These are phyloP conservation scores for Dichetophora obliterata DNA, from an alignment of 2,888 invertebrate species.

Conservation along the genomic window DNA sequence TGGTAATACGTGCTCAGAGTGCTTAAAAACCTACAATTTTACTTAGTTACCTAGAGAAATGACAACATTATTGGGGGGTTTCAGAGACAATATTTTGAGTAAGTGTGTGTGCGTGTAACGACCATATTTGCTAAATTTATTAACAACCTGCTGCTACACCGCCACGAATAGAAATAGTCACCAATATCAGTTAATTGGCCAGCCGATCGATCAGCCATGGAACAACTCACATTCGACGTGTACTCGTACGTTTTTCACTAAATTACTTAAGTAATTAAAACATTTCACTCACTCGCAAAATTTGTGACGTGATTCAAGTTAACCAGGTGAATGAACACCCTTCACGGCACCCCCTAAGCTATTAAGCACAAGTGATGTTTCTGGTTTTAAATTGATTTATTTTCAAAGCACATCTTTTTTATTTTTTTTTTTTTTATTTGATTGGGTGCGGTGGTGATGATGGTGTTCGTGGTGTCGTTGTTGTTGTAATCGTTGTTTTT, in stretches of 20 bases:
- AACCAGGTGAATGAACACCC: background rate
- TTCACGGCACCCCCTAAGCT: background rate
- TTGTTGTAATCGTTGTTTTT: background rate
- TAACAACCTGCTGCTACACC: background rate
- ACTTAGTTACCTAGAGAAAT: background rate
- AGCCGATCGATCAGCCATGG: background rate
- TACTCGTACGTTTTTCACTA: no score
- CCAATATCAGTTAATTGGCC: background rate
- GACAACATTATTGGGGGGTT: no score
- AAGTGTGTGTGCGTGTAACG: background rate
- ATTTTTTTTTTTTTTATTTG: constrained; percentile 7
- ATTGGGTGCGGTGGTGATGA: constrained; percentile 2
- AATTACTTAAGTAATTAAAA: background rate
- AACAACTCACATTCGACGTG: background rate
- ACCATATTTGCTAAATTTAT: background rate
- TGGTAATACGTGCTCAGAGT: background rate
- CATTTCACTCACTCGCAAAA: constrained; percentile 6
- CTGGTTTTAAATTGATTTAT: constrained; percentile 37
- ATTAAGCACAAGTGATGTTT: background rate
- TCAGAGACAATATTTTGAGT: no score
- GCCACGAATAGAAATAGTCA: background rate
- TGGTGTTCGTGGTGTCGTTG: background rate
- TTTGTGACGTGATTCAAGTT: background rate
- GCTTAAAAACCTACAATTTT: background rate
- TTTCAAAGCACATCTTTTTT: constrained; percentile 14